Evolutionary conservation across 2,797 vertebrate genomes (phyloP).

Genomic region (Naso thynnoides): DNA sequence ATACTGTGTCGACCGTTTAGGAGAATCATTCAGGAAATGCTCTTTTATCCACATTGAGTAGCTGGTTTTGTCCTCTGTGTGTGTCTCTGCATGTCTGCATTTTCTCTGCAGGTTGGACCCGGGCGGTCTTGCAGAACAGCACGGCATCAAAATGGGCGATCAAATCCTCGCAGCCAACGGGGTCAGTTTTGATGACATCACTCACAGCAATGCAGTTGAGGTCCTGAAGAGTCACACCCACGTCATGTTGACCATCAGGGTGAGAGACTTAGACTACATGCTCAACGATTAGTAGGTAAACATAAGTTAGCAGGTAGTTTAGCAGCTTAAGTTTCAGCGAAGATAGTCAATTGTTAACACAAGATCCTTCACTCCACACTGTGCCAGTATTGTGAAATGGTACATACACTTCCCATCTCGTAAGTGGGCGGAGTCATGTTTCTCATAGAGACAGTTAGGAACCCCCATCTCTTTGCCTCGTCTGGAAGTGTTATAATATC

Average conservation of each 20-base stretch:
- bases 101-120: conserved; percentile 89
- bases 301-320: too few species aligned
- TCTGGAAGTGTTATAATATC: too few species aligned
- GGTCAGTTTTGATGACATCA: conserved; percentile 95
- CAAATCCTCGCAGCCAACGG: conserved; percentile 98
- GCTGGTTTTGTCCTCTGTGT: not conserved
- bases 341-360: too few species aligned
- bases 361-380: too few species aligned
- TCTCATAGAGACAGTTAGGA: too few species aligned
- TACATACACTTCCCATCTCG: too few species aligned
- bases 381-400: too few species aligned
- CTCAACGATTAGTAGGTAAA: too few species aligned
- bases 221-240: conserved; percentile 97
- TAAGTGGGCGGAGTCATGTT: too few species aligned
- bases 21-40: not conserved
- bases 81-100: not conserved
- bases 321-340: too few species aligned
- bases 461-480: too few species aligned
- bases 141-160: conserved; percentile 97
- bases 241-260: conserved; percentile 96
- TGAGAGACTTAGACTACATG: too few species aligned
- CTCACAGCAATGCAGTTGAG: conserved; percentile 96
- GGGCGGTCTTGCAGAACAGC: conserved; percentile 93
- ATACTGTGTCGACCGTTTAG: not conserved
- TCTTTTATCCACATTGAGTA: not conserved